phyloP scores from a whole-genome alignment of 2,797 vertebrate genomes.

The Danio choprae region DNA sequence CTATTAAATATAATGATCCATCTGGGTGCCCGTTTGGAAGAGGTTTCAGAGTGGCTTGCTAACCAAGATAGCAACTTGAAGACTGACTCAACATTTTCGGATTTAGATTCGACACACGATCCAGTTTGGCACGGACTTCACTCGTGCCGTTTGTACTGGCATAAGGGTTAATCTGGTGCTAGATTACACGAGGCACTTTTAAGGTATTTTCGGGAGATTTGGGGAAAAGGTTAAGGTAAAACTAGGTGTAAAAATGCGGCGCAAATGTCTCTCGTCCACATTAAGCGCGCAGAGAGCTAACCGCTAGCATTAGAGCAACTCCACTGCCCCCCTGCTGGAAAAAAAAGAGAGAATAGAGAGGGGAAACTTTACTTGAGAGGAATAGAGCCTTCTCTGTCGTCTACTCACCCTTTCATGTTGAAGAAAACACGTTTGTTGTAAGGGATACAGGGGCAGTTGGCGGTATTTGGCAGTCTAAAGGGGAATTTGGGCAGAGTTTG shows the following conservation, averaged over 20 bases:
- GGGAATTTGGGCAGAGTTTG: slow-evolving; percentile 74
- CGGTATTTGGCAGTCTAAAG: slow-evolving; percentile 63
- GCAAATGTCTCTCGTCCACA: slow-evolving; percentile 23
- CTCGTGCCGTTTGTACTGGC: slow-evolving; percentile 10
- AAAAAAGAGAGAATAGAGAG: slow-evolving; percentile 73
- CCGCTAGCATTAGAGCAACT: slow-evolving; percentile 71
- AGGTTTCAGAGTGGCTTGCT: slow-evolving; percentile 61
- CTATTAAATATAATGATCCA: background rate
- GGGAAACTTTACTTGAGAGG: slow-evolving; percentile 76
- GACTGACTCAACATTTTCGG: slow-evolving; percentile 65
- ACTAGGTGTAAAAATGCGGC: slow-evolving; percentile 32
- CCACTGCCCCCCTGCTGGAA: slow-evolving; percentile 70
- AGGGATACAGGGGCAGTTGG: slow-evolving; percentile 65
- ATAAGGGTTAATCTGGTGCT: background rate
- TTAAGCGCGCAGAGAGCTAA: slow-evolving; percentile 64
- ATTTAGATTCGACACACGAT: slow-evolving; percentile 53
- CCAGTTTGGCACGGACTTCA: slow-evolving; percentile 26
- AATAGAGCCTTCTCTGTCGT: slow-evolving; percentile 65
- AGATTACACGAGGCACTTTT: background rate
- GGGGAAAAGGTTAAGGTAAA: background rate
- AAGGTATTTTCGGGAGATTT: background rate
- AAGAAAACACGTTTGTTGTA: slow-evolving; percentile 72
- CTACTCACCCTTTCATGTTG: slow-evolving; percentile 88
- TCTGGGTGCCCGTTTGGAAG: background rate
- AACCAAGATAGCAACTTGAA: slow-evolving; percentile 53